Evolutionary conservation across 2,888 invertebrate species (phyloP), one percentile per base, ranked within the genome.

Genomic region (Aromia moschata): DNA sequence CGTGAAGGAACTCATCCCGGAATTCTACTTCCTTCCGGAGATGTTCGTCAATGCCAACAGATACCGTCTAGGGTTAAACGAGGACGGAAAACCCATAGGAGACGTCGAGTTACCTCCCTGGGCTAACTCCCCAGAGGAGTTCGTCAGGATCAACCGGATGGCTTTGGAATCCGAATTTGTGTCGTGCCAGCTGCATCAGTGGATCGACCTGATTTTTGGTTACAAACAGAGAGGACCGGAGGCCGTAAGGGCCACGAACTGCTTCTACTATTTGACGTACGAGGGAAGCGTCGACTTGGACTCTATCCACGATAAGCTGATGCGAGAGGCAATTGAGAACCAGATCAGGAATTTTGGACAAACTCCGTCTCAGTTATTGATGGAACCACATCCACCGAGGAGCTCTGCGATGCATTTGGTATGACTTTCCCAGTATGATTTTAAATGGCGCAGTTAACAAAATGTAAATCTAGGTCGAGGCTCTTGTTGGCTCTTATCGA

Each of bases 181-280:
- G 12, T 98, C 98, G 61, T 99, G 99, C 79, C 99, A 99, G 83
- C 86, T 99, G 68, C 98, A 99, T 78, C 98, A 99, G 81, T 99
- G 99, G 99, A 98, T 99, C 73, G 99, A 99, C 82, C 86, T 99
- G 67, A 96, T 99, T 75, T 99, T 99, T 80, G 99, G 99, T 66
- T 99, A 99, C 82, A 99, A 99, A 80, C 99, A 99, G 79, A 88
- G 95, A 85, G 99, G 98, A 37, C 98, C 98, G 0, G 98, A 98
- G 83, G 98, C 98, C 1, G 90, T 98, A 31, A 86, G 98, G 53
- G 96, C 98, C 1, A 97, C 97, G 11, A 99, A 99, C 82, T 97
- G 99, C 12, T 99, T 99, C 84, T 99, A 99, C 83, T 98, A 99
- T 82, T 85, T 99, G 64, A 99, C 99, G 0, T 99, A 99, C 82